Evolutionary conservation across 2,888 invertebrate species (phyloP), one percentile per base, ranked within the genome.

Genomic region (Eupithecia vulgata): DNA sequence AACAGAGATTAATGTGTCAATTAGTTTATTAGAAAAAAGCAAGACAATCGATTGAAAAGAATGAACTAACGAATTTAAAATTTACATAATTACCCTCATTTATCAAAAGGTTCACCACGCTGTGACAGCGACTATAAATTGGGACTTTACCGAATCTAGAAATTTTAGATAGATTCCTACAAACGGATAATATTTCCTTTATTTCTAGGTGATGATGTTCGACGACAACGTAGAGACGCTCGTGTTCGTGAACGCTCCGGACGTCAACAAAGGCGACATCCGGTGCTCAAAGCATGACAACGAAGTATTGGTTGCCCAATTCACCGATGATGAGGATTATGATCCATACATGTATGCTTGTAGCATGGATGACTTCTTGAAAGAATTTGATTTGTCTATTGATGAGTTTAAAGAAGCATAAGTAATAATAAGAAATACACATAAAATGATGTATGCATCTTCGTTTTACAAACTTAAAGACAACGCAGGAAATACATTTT

Each of bases 181-280:
- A 21, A 21, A 21, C 21, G 21, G 21, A 52, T 52, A 4, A 21
- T 6, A 45, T 45, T 17, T n/a, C 7, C 21, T 52, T 21, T 8
- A 3, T 65, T 69, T 68, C 34, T 67, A 75, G 75, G 66, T 70
- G 61, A 35, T 57, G 34, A 25, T 34, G 57, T 42, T 64, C 25
- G 67, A 48, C n/a, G 37, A 64, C n/a, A 0, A 30, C 45, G 64
- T 64, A 37, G 70, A 72, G n/a, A n/a, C 70, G 25, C 62, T 72
- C 21, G 70, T 75, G 45, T 75, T 59, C 35, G 75, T 75, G 62
- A 75, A 75, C 64, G 35, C 15, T 57, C 59, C 37, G 1, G 42
- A 64, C 17, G 64, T 64, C 12, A 25, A n/a, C 21, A 62, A 17
- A 17, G 15, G 17, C 10, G 72, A 72, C 57, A 64, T 70, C 35